Conservation (phyloP, 2,113 vertebrate species). For the Chaetodon trifascialis region DNA sequence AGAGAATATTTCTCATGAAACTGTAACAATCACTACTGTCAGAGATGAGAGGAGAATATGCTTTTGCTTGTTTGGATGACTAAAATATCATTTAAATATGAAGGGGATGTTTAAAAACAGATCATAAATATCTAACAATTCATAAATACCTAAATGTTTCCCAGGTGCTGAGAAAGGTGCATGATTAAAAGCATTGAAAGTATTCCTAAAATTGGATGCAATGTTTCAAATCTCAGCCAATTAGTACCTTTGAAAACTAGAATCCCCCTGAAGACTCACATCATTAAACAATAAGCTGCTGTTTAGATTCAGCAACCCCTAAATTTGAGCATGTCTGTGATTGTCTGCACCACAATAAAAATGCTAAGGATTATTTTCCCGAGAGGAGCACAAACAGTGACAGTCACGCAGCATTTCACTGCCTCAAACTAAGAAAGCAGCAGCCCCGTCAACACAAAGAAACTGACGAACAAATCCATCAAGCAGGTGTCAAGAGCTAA, state of each 20-base stretch:
- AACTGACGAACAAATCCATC: conserved; percentile 60
- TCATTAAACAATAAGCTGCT: conserved; percentile 40
- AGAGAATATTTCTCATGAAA: background rate
- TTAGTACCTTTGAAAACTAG: conserved; percentile 32
- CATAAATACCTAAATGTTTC: conserved; percentile 23
- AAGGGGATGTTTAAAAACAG: conserved; percentile 7
- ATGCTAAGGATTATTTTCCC: conserved; percentile 42
- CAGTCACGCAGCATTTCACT: conserved; percentile 26
- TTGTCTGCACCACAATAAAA: conserved; percentile 52
- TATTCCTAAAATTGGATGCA: conserved; percentile 23
- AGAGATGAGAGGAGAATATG: background rate
- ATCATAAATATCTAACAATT: conserved; percentile 16
- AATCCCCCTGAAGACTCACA: conserved; percentile 38
- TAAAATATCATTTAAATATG: background rate
- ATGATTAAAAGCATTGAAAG: conserved; percentile 39
- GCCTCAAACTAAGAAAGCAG: conserved; percentile 39
- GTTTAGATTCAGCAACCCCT: conserved; percentile 21
- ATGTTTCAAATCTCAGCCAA: conserved; percentile 44
- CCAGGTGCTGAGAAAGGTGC: conserved; percentile 1
- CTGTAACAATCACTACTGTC: background rate
- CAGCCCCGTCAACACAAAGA: conserved; percentile 34
- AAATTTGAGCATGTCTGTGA: conserved; percentile 20
- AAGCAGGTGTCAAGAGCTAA: conserved; percentile 55
- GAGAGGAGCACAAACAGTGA: conserved; percentile 32
- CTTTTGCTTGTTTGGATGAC: conserved; percentile 1